Percentiles rank a stretch among this genome's conserved stretches.
Evolutionary conservation across 1,140 invertebrate species (phyloP).

Genomic region (Psilanteris sp.): DNA sequence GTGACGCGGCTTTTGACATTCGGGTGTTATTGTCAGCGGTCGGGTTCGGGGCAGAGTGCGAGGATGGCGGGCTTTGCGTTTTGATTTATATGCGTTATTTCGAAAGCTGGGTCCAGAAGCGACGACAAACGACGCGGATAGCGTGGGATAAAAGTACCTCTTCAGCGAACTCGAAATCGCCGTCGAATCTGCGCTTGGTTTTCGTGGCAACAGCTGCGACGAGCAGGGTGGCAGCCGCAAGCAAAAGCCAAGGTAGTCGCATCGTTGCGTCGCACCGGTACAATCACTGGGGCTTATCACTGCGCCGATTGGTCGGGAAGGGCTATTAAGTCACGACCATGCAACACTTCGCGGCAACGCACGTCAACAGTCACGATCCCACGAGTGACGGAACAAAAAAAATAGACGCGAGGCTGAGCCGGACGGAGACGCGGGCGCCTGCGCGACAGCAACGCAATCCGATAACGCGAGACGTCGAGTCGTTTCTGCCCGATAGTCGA

Average conservation of each 20-base stretch:
- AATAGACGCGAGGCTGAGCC: conserved; percentile 30
- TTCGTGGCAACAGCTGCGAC: conserved; percentile 77
- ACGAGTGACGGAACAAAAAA: conserved; percentile 37
- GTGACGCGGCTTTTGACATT: no score
- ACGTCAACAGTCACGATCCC: conserved; percentile 20
- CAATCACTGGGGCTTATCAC: conserved; percentile 31
- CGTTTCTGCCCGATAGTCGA: conserved; percentile 50
- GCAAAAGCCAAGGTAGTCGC: conserved; percentile 47
- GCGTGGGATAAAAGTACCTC: no score
- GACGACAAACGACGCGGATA: no score
- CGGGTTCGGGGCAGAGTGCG: no score
- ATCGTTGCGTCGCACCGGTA: conserved; percentile 53
- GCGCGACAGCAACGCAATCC: conserved; percentile 23
- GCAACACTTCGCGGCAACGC: conserved; percentile 25
- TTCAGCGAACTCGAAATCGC: conserved; percentile 85
- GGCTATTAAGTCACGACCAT: conserved; percentile 14
- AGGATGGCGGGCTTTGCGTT: no score
- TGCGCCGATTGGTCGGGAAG: not conserved
- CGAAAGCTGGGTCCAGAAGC: no score
- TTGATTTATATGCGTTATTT: no score
- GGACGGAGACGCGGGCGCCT: conserved; percentile 39
- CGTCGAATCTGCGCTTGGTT: conserved; percentile 84
- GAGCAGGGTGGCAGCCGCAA: conserved; percentile 70
- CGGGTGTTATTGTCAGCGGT: no score
- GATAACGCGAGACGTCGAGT: conserved; percentile 10